Evolutionary conservation across 2,888 invertebrate species (phyloP).

Genomic region (Pseudococcus jackbeardsleyi): DNA sequence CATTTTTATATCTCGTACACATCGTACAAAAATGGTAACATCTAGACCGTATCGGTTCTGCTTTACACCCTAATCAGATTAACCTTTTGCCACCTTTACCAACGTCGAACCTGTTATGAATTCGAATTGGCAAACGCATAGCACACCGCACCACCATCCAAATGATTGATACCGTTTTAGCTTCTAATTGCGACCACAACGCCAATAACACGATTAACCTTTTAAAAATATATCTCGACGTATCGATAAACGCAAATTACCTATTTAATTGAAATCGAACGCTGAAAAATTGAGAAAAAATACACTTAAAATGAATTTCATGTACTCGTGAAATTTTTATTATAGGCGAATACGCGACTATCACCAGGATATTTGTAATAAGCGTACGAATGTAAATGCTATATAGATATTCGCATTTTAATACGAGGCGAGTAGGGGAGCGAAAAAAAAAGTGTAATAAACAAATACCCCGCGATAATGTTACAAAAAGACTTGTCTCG

Average conservation of each 20-base stretch:
- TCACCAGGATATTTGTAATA: background rate
- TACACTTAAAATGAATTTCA: conserved; percentile 43
- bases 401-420: background rate
- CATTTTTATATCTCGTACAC: conserved; percentile 20
- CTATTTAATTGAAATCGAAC: conserved; percentile 35
- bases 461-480: conserved; percentile 30
- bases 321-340: conserved; percentile 41
- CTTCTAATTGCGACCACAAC: conserved; percentile 2
- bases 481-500: conserved; percentile 47
- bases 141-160: background rate
- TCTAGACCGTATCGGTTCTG: conserved; percentile 24
- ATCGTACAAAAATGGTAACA: conserved; percentile 31
- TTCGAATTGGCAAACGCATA: background rate
- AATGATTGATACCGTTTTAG: conserved; percentile 37
- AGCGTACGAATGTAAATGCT: background rate
- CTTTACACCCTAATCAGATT: conserved; percentile 50
- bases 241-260: conserved; percentile 32
- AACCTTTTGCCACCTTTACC: conserved; percentile 44
- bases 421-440: background rate
- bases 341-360: background rate
- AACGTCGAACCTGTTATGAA: conserved; percentile 39
- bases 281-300: conserved; percentile 32
- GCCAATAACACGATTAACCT: conserved; percentile 46
- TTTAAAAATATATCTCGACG: conserved; percentile 30
- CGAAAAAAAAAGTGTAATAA: background rate